A percentile compares a stretch with the other conserved stretches of the same genome.
Evolutionary conservation across 2,797 vertebrate genomes (phyloP).

Genomic region (Astyanax mexicanus): DNA sequence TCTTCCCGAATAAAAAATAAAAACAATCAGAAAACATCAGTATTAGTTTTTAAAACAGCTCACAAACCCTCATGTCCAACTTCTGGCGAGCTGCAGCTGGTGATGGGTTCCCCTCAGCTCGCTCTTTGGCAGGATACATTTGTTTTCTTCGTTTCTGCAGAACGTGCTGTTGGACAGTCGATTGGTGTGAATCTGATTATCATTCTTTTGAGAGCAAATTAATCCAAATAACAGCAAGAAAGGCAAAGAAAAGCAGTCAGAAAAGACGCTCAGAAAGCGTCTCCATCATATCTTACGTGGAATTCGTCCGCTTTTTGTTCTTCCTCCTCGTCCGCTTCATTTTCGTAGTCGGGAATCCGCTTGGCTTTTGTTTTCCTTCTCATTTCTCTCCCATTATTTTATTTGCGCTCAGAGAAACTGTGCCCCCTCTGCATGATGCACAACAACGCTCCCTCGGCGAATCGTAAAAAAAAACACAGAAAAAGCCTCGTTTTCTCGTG

Average conservation of each 20-base stretch:
- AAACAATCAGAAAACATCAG: slow-evolving; percentile 27
- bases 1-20: slow-evolving; percentile 28
- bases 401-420: slow-evolving; percentile 61
- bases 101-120: slow-evolving; percentile 57
- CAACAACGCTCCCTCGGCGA: slow-evolving; percentile 44
- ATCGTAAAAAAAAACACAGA: not conserved
- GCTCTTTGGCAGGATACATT: slow-evolving; percentile 63
- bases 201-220: slow-evolving; percentile 53
- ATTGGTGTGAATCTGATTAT: slow-evolving; percentile 58
- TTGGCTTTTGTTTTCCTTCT: slow-evolving; percentile 70
- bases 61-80: slow-evolving; percentile 65
- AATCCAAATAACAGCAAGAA: slow-evolving; percentile 56
- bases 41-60: slow-evolving; percentile 47
- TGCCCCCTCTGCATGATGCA: slow-evolving; percentile 59
- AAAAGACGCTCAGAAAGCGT: slow-evolving; percentile 50
- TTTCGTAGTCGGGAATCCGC: slow-evolving; percentile 63
- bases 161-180: slow-evolving; percentile 62
- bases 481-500: not conserved
- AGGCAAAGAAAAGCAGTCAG: slow-evolving; percentile 35
- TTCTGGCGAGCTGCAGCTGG: slow-evolving; percentile 59
- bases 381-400: slow-evolving; percentile 69
- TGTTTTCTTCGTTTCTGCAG: slow-evolving; percentile 62
- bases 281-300: slow-evolving; percentile 57
- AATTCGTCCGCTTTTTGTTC: slow-evolving; percentile 57
- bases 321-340: slow-evolving; percentile 65